Base-by-base conservation (phyloP, 2,113 vertebrate species). In the Rhabdomys dilectus region DNA sequence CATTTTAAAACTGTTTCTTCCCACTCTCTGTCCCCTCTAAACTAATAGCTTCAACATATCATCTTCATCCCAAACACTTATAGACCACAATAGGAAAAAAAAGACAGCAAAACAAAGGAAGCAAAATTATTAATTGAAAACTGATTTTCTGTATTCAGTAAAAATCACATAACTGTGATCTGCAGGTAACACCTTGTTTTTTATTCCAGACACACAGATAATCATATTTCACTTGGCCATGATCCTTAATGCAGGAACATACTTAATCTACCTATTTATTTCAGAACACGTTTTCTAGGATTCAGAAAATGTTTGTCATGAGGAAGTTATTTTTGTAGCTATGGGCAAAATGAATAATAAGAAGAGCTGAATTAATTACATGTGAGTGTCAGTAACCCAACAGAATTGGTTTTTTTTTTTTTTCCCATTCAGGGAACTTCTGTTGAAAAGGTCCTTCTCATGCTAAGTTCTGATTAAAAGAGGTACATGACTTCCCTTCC, bases 391-490 rank as follows among this genome's bases (percentile, higher is more conserved):
- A 72, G 82, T 77, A 93, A 78, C 7, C 7, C 24, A 91, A 80
- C 5, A 51, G 84, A 77, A 1, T 12, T 72, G 12, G 5, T 16
- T 70, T 70, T 6, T 7, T 36, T 31, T 66, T 34, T 68, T 34
- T 34, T 15, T 68, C 31, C 7, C 4, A 21, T 72, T 94, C 62
- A 95, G 42, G 15, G 6, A 94, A 75, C 1, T 26, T 90, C 76
- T 89, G n/a, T 91, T 93, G 39, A 66, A 96, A 87, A 88, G 3
- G 5, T 53, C 60, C 16, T 92, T 92, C 36, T 9, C 13, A 17
- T 42, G 60, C 36, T 66, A 94, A 75, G 31, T 93, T 94, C 94
- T 97, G 77, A 96, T 95, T 96, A 96, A 89, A 91, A 82, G 7
- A 86, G n/a, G 7, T 39, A 19, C 42, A 36, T 64, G 5, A 16